Evolutionary conservation across 2,797 vertebrate species (phyloP).

Genomic region (Falco concolor): DNA sequence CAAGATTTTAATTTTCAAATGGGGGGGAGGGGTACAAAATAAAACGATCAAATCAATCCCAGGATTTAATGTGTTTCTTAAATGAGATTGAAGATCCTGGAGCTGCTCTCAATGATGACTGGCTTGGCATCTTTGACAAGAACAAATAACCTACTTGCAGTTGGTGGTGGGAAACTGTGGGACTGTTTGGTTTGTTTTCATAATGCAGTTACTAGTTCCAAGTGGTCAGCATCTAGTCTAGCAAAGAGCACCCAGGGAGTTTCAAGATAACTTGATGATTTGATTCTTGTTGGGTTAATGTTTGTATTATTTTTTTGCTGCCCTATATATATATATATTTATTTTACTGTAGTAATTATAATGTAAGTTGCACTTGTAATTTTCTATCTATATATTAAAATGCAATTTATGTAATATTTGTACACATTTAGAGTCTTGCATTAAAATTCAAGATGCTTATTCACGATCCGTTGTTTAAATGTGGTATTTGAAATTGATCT

Average conservation of each 20-base stretch:
- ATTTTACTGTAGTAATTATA: background rate
- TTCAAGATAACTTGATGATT: background rate
- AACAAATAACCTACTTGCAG: background rate
- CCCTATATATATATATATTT: background rate
- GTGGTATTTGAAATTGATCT: background rate
- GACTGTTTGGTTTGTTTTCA: background rate
- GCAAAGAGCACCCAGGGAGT: background rate
- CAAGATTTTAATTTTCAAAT: constrained; percentile 1
- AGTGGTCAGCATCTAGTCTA: background rate
- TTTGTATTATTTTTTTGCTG: background rate
- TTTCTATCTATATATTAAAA: background rate
- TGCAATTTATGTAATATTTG: background rate
- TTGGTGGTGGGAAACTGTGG: background rate
- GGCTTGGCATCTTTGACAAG: background rate
- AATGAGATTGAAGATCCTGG: background rate
- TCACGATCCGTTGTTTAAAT: background rate
- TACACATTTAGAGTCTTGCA: background rate
- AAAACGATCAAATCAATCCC: background rate
- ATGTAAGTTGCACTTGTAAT: background rate
- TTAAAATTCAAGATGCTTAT: background rate
- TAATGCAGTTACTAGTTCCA: background rate
- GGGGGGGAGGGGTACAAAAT: background rate
- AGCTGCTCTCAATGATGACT: background rate
- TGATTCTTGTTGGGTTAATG: background rate
- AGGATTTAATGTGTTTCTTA: background rate